Conservation (phyloP, 2,113 vertebrate species). For the Australoheros scitulus region DNA sequence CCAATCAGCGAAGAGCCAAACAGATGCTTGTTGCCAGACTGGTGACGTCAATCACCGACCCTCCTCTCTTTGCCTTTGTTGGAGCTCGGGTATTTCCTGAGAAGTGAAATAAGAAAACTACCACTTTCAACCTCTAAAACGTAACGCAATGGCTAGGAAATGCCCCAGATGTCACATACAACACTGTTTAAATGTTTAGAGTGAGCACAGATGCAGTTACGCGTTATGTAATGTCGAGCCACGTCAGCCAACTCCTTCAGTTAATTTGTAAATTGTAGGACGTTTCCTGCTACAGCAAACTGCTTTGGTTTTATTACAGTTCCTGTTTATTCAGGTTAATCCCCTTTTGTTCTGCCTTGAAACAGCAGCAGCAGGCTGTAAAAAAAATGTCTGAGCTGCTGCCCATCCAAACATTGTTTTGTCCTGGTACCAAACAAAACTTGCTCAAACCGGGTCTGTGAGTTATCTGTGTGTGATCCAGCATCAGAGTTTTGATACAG, state of each 20-base stretch:
- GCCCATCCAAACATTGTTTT: constrained; percentile 26
- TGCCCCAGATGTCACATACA: accelerated
- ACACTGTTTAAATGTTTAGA: accelerated
- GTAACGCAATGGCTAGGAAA: neutral
- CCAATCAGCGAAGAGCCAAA: constrained; percentile 66
- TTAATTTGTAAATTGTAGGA: neutral
- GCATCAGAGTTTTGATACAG: too few species aligned
- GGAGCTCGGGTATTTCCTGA: constrained; percentile 63
- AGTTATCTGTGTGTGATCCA: too few species aligned
- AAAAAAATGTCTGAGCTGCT: neutral
- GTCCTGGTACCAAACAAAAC: too few species aligned
- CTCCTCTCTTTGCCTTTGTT: constrained; percentile 57
- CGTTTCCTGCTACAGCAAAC: neutral
- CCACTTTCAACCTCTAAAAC: neutral
- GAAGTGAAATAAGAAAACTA: constrained; percentile 33
- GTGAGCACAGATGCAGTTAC: accelerated
- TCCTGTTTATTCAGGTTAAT: neutral
- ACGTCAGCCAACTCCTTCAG: too few species aligned
- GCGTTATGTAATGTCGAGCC: constrained; percentile 19
- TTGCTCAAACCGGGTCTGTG: too few species aligned
- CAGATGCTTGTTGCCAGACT: constrained; percentile 74
- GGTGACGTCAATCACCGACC: constrained; percentile 67
- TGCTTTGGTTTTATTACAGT: neutral
- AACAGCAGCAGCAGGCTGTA: constrained; percentile 61
- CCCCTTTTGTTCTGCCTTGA: neutral